phyloP scores from a whole-genome alignment of 2,113 vertebrate genomes.

The Oncorhynchus mykiss region DNA sequence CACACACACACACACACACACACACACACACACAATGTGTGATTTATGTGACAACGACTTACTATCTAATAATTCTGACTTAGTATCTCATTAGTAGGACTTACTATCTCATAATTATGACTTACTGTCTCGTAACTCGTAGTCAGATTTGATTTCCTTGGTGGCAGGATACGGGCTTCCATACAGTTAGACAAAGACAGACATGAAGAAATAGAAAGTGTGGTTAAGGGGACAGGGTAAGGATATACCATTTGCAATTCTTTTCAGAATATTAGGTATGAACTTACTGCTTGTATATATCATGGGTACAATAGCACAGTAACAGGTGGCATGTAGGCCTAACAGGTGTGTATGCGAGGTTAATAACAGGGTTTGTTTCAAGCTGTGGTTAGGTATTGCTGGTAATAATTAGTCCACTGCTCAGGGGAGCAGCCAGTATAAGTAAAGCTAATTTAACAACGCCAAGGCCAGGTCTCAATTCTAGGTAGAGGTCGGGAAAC shows the following conservation, averaged over 20 bases:
- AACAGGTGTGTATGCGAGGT: constrained; percentile 28
- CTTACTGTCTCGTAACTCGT: too few species aligned
- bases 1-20: too few species aligned
- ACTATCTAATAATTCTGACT: too few species aligned
- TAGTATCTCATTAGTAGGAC: too few species aligned
- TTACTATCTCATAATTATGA: too few species aligned
- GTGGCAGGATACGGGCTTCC: too few species aligned
- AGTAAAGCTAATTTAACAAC: constrained; percentile 60
- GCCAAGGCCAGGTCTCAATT: constrained; percentile 21
- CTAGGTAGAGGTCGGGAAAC: constrained; percentile 23
- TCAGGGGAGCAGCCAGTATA: constrained; percentile 56
- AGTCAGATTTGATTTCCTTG: too few species aligned
- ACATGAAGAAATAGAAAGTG: not conserved
- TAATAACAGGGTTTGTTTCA: constrained; percentile 3
- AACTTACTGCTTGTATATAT: not conserved
- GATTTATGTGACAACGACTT: too few species aligned
- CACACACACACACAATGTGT: too few species aligned
- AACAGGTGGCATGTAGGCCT: not conserved
- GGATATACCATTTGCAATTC: too few species aligned
- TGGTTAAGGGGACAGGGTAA: too few species aligned
- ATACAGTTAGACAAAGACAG: not conserved
- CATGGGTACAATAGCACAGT: not conserved
- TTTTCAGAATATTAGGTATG: not conserved
- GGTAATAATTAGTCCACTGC: constrained; percentile 51
- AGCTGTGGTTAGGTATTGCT: constrained; percentile 24